phyloP scores from a whole-genome alignment of 2,888 invertebrate species.

The Endotricha flammealis region DNA sequence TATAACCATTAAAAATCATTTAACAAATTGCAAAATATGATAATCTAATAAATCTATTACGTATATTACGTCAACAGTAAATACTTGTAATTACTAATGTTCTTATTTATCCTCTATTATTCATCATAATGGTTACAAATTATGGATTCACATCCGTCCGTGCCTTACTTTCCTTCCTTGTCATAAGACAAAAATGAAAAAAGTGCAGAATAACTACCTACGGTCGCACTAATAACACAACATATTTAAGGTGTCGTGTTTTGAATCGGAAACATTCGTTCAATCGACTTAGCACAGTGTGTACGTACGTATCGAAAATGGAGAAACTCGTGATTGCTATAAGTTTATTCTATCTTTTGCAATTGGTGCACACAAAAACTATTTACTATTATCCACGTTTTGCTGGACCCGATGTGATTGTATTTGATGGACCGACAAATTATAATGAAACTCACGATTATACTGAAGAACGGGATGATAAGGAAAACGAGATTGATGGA shows the following conservation, averaged over 20 bases:
- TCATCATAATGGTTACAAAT: not conserved
- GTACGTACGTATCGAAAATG: slow-evolving; percentile 2
- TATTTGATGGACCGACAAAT: slow-evolving; percentile 52
- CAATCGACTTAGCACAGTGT: not conserved
- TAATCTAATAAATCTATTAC: no score
- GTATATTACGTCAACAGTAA: no score
- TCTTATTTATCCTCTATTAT: not conserved
- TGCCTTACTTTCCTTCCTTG: slow-evolving; percentile 3
- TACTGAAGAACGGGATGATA: not conserved
- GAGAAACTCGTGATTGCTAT: slow-evolving; percentile 3
- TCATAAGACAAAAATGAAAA: not conserved
- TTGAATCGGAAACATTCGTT: slow-evolving; percentile 3
- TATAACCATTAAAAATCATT: no score
- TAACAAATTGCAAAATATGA: no score
- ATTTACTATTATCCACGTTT: slow-evolving; percentile 7
- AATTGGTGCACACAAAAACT: slow-evolving; percentile 4
- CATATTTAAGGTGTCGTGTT: slow-evolving; percentile 5
- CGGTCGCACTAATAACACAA: not conserved
- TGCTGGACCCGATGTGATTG: slow-evolving; percentile 36
- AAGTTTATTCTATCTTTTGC: not conserved
- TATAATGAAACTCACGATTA: slow-evolving; percentile 21
- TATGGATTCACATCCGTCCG: not conserved
- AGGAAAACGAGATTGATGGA: slow-evolving; percentile 6
- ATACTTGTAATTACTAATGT: no score
- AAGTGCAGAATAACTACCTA: slow-evolving; percentile 6